A percentile compares a stretch with the other conserved stretches of the same genome.
These are phyloP conservation scores for Polypedilum vanderplanki DNA, from an alignment of 1,140 invertebrate genomes.

Conservation along the genomic window DNA sequence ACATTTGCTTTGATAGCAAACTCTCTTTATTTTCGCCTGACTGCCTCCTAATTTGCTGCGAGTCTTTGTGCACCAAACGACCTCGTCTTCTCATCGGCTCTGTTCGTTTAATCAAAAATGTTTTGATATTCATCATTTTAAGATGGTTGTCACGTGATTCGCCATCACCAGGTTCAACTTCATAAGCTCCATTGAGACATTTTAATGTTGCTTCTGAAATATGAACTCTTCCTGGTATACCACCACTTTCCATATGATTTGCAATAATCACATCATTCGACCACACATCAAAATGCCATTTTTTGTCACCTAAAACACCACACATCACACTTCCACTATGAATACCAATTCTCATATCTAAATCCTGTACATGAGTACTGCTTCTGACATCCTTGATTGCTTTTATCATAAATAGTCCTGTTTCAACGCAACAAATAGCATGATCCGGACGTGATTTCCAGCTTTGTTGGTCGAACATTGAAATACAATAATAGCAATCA, in stretches of 20 bases:
- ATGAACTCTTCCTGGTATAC: slow-evolving; percentile 86
- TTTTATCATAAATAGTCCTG: slow-evolving; percentile 95
- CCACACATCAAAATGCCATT: slow-evolving; percentile 99
- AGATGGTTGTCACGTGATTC: slow-evolving; percentile 77
- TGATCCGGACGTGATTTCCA: slow-evolving; percentile 74
- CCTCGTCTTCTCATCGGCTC: slow-evolving; percentile 58
- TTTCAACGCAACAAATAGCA: slow-evolving; percentile 91
- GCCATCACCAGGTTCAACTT: slow-evolving; percentile 87
- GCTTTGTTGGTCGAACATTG: slow-evolving; percentile 62
- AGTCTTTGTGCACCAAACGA: slow-evolving; percentile 22
- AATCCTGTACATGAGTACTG: slow-evolving; percentile 70
- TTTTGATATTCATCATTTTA: slow-evolving; percentile 79
- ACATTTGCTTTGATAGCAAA: slow-evolving; percentile 32
- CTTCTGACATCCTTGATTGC: slow-evolving; percentile 79
- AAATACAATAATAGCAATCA: slow-evolving; percentile 96
- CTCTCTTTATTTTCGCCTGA: neutral
- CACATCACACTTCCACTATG: slow-evolving; percentile 91
- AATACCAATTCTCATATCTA: slow-evolving; percentile 94
- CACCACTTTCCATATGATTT: slow-evolving; percentile 94
- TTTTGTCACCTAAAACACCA: slow-evolving; percentile 84
- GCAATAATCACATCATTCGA: slow-evolving; percentile 95
- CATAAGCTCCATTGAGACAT: slow-evolving; percentile 80
- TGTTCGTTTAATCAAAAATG: slow-evolving; percentile 82
- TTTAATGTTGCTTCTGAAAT: slow-evolving; percentile 80
- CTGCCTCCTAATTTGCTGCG: slow-evolving; percentile 3